Evolutionary conservation across 2,797 vertebrate genomes (phyloP), one percentile per base, ranked within the genome.

Genomic region (Octomys mimax): DNA sequence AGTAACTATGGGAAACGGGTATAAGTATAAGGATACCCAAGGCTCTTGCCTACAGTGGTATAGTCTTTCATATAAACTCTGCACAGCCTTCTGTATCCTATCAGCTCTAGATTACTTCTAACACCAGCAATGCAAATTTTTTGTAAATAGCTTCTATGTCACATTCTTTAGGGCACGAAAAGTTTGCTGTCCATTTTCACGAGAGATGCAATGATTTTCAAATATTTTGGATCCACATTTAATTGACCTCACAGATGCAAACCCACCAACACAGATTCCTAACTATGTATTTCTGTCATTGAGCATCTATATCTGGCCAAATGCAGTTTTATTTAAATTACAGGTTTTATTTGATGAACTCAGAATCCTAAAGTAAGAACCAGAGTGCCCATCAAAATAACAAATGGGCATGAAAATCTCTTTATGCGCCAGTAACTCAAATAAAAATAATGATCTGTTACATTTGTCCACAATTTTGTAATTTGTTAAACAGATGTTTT

Each of bases 401-500:
- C 49, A 70, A 92, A 70, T 64, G 39, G 68, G n/a, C 11, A 52
- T 70, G 62, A 87, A 95, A 84, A 96, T 87, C 71, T 96, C 94
- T 62, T 87, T 80, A 57, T 64, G n/a, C 26, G 31, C 94, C 87
- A 87, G 22, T 92, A 94, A 95, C 71, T 71, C 39, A 87, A 94
- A 61, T 64, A 78, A 62, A 66, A 92, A 92, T 64, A 71, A 73
- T 26, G 22, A 62, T 66, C 16, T 86, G 49, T 54, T 86, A 57
- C 2, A 73, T 59, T 75, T 89, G 33, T 73, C 54, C 70, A 66
- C 39, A 49, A 86, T 52, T 92, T 80, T 57, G n/a, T 68, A 73
- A 26, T 87, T 95, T 89, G 49, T 86, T 86, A 79, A 68, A 84
- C 33, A 95, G 42, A 59, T 87, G 13, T 70, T 94, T 95, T 92